Percentiles rank a stretch among this genome's conserved stretches.
Conservation (phyloP, 2,113 vertebrate species). For the Hemiscyllium ocellatum region DNA sequence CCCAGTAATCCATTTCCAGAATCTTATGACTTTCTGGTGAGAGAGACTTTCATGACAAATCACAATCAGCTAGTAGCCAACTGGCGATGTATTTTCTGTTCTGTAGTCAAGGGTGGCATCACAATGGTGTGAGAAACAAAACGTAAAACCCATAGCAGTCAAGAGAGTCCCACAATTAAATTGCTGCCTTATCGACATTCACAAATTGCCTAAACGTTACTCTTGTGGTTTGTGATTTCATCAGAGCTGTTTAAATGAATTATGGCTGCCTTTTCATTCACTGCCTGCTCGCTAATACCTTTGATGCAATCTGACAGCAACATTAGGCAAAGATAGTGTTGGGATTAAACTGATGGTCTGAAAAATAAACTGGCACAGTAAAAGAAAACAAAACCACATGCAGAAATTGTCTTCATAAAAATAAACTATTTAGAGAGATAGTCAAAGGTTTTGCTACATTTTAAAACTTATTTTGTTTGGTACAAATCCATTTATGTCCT, state of each 20-base stretch:
- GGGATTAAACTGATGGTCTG: not conserved
- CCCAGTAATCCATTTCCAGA: not conserved
- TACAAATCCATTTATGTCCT: not conserved
- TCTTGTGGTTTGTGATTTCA: not conserved
- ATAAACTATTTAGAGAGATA: not conserved
- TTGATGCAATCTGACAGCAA: not conserved
- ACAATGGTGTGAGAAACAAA: not conserved
- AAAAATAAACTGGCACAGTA: not conserved
- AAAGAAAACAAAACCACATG: not conserved
- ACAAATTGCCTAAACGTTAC: not conserved
- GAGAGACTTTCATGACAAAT: not conserved
- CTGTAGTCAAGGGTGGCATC: not conserved
- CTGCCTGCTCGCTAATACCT: not conserved
- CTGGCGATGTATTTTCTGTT: not conserved
- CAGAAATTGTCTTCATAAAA: not conserved
- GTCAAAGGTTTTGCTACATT: not conserved
- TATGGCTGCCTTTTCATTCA: not conserved
- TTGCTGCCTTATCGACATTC: not conserved
- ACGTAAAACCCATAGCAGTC: not conserved
- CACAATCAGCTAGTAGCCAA: not conserved
- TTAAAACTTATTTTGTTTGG: not conserved
- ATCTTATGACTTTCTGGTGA: not conserved
- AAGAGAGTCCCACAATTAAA: not conserved
- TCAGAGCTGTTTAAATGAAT: constrained; percentile 1
- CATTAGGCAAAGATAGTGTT: not conserved